Base-by-base conservation (phyloP, 2,888 invertebrate species). In the Dinocampus coccinellae region DNA sequence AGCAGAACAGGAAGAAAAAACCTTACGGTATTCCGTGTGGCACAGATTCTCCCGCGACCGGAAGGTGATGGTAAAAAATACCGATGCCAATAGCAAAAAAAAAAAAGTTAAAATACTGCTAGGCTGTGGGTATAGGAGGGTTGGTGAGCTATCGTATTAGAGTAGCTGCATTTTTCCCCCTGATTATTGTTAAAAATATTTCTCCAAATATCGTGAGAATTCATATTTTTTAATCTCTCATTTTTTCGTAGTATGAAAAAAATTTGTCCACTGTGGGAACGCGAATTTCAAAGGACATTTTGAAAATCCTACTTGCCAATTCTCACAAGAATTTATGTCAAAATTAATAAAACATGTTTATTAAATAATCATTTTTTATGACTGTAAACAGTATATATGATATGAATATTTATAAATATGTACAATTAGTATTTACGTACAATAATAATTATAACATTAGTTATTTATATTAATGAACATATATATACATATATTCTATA, bases 21-120 rank as follows among this genome's bases (percentile, higher is more conserved):
- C 61, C 83, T 84, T 86, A 85, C 87, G 87, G 87, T 87, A 85
- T 82, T 79, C 83, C 79, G 80, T 84, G 82, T 85, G 85, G 85
- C 86, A 86, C 84, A 82, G 85, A 86, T 86, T 86, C 83, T 81
- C 78, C 74, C 76, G 70, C 76, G 75, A 62, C 77, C 77, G 77
- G 77, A 77, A 77, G 76, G 77, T 76, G 75, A 71, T 65, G 72
- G 68, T 75, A 78, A 80, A 80, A 84, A 79, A 77, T 55, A 77
- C 61, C 73, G 71, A 70, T 69, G 71, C 73, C 39, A 69, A 75
- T 57, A 73, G 55, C 7, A 26, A 58, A 64, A 63, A 70, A 73
- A 76, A 78, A 81, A 80, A 83, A 83, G 81, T 65, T 74, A 74
- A 85, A 84, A 84, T 85, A 86, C 84, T 78, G 83, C 80, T 83